Base-by-base conservation (phyloP, 2,113 vertebrate genomes). In the Sakesphorus luctuosus region DNA sequence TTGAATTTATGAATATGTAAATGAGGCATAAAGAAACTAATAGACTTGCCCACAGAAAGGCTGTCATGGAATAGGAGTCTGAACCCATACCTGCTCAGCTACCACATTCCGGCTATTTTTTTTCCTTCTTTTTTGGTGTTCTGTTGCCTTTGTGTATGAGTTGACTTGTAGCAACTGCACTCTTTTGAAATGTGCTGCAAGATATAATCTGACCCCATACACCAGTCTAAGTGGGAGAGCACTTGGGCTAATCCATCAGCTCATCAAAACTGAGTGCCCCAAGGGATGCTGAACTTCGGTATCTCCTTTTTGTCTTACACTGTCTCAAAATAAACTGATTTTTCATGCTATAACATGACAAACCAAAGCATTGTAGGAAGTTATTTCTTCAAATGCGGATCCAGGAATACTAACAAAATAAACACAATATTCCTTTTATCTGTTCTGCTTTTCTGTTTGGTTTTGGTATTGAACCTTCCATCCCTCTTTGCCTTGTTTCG, bases 1-100 rank as follows among this genome's bases (percentile, higher is more conserved):
- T 84, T 77, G 79, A 81, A 81, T 93, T 74, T 81, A 75, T 71
- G 58, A 81, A 46, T 86, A 83, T 52, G 40, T 47, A 96, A 93
- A 86, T 84, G 65, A 83, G 23, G 15, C 18, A 78, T 14, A 28
- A 44, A 68, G 69, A 75, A 89, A 65, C 11, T 1, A 65, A 91
- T 61, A 78, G 56, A 10, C 59, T 84, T 84, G 25, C 59, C 59
- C 61, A 59, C 58, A 75, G 67, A 83, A 87, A 83, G 33, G 14
- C 18, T 85, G 38, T 67, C 31, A 63, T 26, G 78, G 47, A 93
- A 63, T 8, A 67, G 52, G 53, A 80, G 18, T 55, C 38, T 67
- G 36, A 83, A 69, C 46, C 23, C 1, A 1, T 46, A 61, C 36
- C 87, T 79, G 31, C 55, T 69, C 53, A 40, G 17, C 24, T 49